Conservation (phyloP, 2,113 vertebrate species). For the Ammodramus savannarum region DNA sequence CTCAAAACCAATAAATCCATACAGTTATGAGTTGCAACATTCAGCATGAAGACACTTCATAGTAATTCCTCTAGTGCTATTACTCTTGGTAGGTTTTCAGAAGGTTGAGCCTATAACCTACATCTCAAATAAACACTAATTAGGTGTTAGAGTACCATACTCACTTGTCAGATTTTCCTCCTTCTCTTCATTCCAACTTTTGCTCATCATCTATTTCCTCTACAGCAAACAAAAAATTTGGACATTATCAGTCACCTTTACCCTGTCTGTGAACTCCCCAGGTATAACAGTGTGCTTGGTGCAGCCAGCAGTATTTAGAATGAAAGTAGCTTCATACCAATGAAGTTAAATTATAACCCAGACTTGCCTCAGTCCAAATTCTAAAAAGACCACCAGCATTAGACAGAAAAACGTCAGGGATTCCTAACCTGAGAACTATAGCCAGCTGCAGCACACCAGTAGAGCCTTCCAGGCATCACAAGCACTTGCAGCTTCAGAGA, state of each 20-base stretch:
- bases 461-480: neutral
- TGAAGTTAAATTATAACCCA: constrained; percentile 43
- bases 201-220: neutral
- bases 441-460: neutral
- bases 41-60: neutral
- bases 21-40: neutral
- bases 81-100: neutral
- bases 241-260: constrained; percentile 25
- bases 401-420: neutral
- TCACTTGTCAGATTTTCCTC: neutral
- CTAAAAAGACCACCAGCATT: neutral
- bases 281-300: neutral
- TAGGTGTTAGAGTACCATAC: neutral
- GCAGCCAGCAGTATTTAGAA: neutral
- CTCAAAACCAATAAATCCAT: neutral
- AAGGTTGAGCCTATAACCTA: neutral
- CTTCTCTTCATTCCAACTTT: neutral
- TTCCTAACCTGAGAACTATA: neutral
- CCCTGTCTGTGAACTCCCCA: neutral
- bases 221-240: neutral
- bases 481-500: neutral
- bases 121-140: neutral
- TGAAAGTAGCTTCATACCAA: constrained; percentile 28
- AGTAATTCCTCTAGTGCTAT: neutral
- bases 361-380: neutral